phyloP scores from a whole-genome alignment of 2,797 vertebrate genomes.

The Craterocephalus amniculus region DNA sequence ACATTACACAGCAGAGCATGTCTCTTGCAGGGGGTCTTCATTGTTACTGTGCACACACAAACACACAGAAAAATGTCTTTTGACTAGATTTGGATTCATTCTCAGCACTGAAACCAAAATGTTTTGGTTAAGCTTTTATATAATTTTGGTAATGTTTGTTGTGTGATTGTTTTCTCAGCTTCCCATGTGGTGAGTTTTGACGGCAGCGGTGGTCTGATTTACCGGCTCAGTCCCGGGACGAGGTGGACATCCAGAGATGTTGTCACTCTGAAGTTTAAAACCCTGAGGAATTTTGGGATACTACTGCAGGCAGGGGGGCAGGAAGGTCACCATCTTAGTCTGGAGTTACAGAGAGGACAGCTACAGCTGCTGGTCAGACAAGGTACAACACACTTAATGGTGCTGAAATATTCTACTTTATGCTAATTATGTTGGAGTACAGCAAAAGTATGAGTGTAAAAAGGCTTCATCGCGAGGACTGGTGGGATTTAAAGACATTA shows the following conservation, averaged over 20 bases:
- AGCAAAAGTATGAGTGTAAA: not conserved
- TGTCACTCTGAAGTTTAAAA: slow-evolving; percentile 93
- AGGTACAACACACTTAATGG: slow-evolving; percentile 78
- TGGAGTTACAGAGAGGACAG: slow-evolving; percentile 90
- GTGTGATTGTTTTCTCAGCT: slow-evolving; percentile 75
- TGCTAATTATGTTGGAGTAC: not conserved
- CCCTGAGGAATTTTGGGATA: slow-evolving; percentile 87
- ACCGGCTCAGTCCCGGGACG: slow-evolving; percentile 79
- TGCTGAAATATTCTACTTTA: not conserved
- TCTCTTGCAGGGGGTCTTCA: not conserved
- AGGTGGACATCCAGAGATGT: slow-evolving; percentile 80
- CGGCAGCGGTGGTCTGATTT: slow-evolving; percentile 84
- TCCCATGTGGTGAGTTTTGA: slow-evolving; percentile 90
- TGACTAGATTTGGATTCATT: not conserved
- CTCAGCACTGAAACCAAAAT: not conserved
- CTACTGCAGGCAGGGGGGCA: slow-evolving; percentile 85
- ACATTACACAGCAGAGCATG: not conserved
- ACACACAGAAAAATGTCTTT: not conserved
- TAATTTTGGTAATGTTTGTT: not conserved
- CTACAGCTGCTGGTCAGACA: slow-evolving; percentile 87
- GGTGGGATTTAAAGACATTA: not conserved
- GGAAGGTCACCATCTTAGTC: slow-evolving; percentile 81
- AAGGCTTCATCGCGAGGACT: not conserved
- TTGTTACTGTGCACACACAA: not conserved
- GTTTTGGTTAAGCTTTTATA: not conserved